phyloP scores from a whole-genome alignment of 23 tunicate genomes.

The Trididemnum clinides region DNA sequence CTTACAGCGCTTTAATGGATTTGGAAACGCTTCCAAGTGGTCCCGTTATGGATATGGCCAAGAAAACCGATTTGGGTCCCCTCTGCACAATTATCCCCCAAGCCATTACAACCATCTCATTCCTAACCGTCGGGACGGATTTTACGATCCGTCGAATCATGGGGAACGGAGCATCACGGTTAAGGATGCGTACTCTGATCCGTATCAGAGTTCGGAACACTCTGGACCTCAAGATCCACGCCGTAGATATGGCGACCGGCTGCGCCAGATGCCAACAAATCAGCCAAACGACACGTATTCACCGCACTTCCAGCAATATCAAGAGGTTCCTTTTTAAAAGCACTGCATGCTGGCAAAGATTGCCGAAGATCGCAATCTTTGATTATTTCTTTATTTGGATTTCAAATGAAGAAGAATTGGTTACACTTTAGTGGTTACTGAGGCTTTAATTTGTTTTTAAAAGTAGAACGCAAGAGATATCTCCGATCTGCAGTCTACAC shows the following conservation, averaged over 20 bases:
- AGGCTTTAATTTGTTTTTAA: no score
- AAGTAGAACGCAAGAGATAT: no score
- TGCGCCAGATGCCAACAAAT: background rate
- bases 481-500: no score
- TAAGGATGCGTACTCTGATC: background rate
- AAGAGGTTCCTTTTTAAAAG: background rate
- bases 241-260: background rate
- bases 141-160: no score
- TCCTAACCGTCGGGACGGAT: background rate
- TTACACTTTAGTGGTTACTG: background rate
- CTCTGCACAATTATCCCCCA: background rate
- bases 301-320: background rate
- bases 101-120: background rate
- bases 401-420: no score
- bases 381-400: background rate
- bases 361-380: constrained; percentile 18
- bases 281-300: background rate
- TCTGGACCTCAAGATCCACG: background rate
- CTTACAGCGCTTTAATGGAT: background rate
- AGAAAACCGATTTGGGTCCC: background rate
- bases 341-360: background rate
- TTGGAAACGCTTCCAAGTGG: constrained; percentile 50
- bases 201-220: background rate
- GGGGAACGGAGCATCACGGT: background rate
- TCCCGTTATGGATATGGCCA: constrained; percentile 53